phyloP scores from a whole-genome alignment of 2,888 invertebrate genomes.

The Agriopis leucophaearia region DNA sequence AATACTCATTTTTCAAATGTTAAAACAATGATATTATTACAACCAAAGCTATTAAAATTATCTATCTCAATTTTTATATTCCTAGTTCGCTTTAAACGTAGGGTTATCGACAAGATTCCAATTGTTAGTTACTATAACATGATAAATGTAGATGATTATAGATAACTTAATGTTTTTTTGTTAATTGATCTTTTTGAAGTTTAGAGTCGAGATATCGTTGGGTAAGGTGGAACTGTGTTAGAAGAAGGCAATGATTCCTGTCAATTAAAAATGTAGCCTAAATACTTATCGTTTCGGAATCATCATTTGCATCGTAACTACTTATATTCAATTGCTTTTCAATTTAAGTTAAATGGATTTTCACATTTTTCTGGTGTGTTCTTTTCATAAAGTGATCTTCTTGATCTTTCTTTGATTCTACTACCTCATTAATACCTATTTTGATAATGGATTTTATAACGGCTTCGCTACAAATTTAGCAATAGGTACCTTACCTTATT shows the following conservation, averaged over 20 bases:
- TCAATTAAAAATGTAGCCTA: slow-evolving; percentile 64
- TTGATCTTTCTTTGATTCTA: slow-evolving; percentile 46
- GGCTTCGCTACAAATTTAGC: neutral
- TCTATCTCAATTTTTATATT: slow-evolving; percentile 84
- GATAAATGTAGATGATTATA: slow-evolving; percentile 71
- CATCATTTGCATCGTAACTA: slow-evolving; percentile 45
- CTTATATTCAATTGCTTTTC: neutral
- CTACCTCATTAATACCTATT: slow-evolving; percentile 39
- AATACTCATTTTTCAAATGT: slow-evolving; percentile 66
- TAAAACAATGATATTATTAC: slow-evolving; percentile 75
- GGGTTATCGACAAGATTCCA: slow-evolving; percentile 84
- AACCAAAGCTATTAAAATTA: slow-evolving; percentile 85
- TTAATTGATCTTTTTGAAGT: slow-evolving; percentile 62
- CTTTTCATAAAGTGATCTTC: slow-evolving; percentile 9
- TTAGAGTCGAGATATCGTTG: slow-evolving; percentile 71
- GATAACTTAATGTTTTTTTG: slow-evolving; percentile 60
- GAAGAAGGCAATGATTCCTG: slow-evolving; percentile 65
- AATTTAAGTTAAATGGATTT: neutral
- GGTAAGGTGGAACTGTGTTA: slow-evolving; percentile 84
- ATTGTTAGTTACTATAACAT: slow-evolving; percentile 77
- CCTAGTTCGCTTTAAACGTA: slow-evolving; percentile 85
- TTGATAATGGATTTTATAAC: neutral
- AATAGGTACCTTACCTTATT: slow-evolving; percentile 36
- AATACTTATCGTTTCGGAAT: slow-evolving; percentile 68
- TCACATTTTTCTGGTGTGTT: neutral